phyloP scores from a whole-genome alignment of 2,797 vertebrate genomes.

The Heteromormyrus szaboi region DNA sequence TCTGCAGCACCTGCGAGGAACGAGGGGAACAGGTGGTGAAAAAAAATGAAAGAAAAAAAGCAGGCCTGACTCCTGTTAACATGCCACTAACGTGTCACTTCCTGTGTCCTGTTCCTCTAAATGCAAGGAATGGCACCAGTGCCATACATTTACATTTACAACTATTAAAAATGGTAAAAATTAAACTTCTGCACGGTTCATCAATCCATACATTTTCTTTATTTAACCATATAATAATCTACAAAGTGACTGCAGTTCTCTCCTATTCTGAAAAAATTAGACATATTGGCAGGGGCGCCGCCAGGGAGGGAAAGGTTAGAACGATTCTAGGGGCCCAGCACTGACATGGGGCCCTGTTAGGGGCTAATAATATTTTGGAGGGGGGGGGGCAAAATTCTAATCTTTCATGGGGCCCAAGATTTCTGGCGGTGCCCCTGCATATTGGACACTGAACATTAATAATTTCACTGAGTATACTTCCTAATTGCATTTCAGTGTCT shows the following conservation, averaged over 20 bases:
- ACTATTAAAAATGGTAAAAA: too few relatives aligned
- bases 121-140: background rate
- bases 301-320: too few relatives aligned
- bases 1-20: background rate
- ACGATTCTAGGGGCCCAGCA: too few relatives aligned
- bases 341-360: too few relatives aligned
- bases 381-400: too few relatives aligned
- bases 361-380: too few relatives aligned
- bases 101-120: background rate
- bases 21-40: background rate
- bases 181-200: background rate
- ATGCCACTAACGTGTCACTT: background rate
- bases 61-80: background rate
- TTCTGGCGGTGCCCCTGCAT: too few relatives aligned
- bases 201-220: background rate
- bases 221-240: background rate
- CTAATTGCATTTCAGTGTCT: background rate
- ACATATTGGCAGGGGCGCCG: background rate
- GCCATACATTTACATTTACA: background rate
- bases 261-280: background rate
- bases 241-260: background rate
- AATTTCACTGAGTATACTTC: background rate
- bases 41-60: background rate
- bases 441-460: background rate
- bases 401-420: too few relatives aligned